phyloP scores from a whole-genome alignment of 2,113 vertebrate species.

The Sprattus sprattus region DNA sequence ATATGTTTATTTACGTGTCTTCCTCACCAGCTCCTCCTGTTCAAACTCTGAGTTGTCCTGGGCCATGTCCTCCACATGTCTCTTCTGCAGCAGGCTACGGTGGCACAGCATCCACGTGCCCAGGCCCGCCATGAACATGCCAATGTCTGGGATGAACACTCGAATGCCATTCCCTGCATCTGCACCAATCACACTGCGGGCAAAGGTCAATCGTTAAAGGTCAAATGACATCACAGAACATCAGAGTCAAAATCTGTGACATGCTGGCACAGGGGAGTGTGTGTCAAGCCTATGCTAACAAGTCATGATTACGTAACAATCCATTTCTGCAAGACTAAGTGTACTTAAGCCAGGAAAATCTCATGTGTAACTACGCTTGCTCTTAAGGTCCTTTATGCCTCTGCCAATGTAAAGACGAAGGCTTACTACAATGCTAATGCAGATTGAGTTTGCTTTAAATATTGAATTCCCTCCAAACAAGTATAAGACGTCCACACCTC shows the following conservation, averaged over 20 bases:
- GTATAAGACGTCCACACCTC: too few species aligned
- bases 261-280: not conserved
- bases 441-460: not conserved
- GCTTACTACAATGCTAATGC: not conserved
- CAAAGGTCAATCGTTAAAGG: slow-evolving; percentile 15
- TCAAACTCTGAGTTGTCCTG: slow-evolving; percentile 87
- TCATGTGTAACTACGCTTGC: not conserved
- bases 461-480: too few species aligned
- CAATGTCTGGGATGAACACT: slow-evolving; percentile 92
- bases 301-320: not conserved
- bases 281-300: not conserved
- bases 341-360: not conserved
- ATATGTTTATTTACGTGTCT: not conserved
- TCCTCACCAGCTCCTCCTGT: slow-evolving; percentile 86
- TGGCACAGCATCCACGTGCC: slow-evolving; percentile 87
- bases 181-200: slow-evolving; percentile 84
- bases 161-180: slow-evolving; percentile 93
- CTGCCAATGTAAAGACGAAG: not conserved
- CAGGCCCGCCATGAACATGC: slow-evolving; percentile 89
- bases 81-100: slow-evolving; percentile 85
- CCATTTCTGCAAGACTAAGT: not conserved
- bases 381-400: not conserved
- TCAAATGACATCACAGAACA: not conserved
- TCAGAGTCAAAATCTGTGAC: not conserved
- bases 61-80: slow-evolving; percentile 79